These are phyloP conservation scores for Trichomycterus rosablanca DNA, from an alignment of 2,113 vertebrate genomes.

Conservation along the genomic window DNA sequence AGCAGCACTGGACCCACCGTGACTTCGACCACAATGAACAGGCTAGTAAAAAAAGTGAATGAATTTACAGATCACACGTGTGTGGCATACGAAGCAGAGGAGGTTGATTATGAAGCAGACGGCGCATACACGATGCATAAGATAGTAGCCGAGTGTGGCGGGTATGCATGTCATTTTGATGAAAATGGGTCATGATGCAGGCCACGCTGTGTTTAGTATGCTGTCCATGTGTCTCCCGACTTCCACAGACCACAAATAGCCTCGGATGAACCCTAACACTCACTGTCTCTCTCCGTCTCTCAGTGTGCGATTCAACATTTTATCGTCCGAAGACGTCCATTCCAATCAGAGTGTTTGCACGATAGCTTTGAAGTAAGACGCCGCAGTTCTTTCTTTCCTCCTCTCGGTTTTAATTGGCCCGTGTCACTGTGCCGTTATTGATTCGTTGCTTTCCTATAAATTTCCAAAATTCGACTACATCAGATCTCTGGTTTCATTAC, in stretches of 20 bases:
- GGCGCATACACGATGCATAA: conserved; percentile 46
- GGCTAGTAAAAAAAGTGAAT: too few relatives aligned
- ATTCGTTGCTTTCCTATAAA: conserved; percentile 56
- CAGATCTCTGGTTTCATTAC: conserved; percentile 55
- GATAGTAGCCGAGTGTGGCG: conserved; percentile 50
- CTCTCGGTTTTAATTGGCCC: conserved; percentile 33
- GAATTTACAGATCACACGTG: too few relatives aligned
- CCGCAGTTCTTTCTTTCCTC: too few relatives aligned
- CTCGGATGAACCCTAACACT: conserved; percentile 54
- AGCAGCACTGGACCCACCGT: too few relatives aligned
- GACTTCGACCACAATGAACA: too few relatives aligned
- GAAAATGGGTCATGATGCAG: conserved; percentile 70
- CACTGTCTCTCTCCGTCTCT: conserved; percentile 5
- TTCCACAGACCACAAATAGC: conserved; percentile 54
- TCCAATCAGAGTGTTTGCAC: conserved; percentile 15
- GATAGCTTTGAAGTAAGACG: conserved; percentile 24
- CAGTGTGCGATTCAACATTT: conserved; percentile 7
- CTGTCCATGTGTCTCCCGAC: conserved; percentile 57
- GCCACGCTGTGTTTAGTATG: conserved; percentile 60
- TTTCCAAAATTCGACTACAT: conserved; percentile 58
- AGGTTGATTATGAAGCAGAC: conserved; percentile 37
- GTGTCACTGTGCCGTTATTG: conserved; percentile 33
- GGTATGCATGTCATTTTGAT: conserved; percentile 66
- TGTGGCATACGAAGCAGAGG: too few relatives aligned
- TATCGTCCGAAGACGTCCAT: conserved; percentile 13